These are phyloP conservation scores for Cephus runcator DNA, from an alignment of 2,888 invertebrate genomes.

Conservation along the genomic window DNA sequence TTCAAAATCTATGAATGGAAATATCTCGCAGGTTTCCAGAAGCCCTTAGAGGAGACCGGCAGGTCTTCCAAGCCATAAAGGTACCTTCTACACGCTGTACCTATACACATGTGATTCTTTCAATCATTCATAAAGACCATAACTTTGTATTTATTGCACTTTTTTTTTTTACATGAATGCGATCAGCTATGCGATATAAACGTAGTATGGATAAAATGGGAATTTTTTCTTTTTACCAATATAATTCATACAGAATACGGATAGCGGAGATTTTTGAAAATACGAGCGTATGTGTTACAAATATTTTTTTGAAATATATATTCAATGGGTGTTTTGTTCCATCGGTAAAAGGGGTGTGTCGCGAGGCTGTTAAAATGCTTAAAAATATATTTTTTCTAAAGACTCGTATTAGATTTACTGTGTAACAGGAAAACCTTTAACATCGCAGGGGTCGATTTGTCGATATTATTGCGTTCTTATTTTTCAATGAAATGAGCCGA, in stretches of 20 bases:
- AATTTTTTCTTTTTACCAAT: neutral
- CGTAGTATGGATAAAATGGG: neutral
- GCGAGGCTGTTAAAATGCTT: neutral
- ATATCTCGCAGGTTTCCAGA: conserved; percentile 60
- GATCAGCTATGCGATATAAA: neutral
- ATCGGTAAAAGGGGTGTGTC: neutral
- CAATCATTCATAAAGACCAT: conserved; percentile 51
- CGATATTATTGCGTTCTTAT: conserved; percentile 3
- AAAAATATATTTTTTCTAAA: neutral
- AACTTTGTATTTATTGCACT: neutral
- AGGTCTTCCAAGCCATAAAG: conserved; percentile 64
- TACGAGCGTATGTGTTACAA: neutral
- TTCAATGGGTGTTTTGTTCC: neutral
- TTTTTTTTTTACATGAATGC: neutral
- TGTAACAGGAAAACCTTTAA: neutral
- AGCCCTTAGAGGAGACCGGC: conserved; percentile 54
- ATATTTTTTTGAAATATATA: neutral
- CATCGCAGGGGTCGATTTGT: neutral
- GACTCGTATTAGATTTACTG: neutral
- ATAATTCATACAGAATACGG: neutral
- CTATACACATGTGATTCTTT: conserved; percentile 45
- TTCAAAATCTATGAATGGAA: conserved; percentile 60
- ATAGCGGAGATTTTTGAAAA: neutral
- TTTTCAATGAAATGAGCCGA: conserved; percentile 13
- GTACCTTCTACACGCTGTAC: conserved; percentile 47